A percentile compares a stretch with the other conserved stretches of the same genome.
phyloP scores from a whole-genome alignment of 2,797 vertebrate species.

The Esox masquinongy region DNA sequence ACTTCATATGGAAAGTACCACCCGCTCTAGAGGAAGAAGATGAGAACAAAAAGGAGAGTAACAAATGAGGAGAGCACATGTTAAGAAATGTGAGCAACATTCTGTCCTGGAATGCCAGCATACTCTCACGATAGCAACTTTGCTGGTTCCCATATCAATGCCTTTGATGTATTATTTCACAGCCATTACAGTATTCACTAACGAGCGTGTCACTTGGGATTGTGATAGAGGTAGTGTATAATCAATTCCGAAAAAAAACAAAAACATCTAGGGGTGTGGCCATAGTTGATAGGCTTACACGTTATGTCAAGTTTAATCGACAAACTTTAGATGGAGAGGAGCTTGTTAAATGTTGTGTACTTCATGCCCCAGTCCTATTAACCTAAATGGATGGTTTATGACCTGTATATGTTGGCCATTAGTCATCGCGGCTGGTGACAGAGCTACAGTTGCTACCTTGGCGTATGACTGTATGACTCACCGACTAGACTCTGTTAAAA shows the following conservation, averaged over 20 bases:
- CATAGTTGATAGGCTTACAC: not conserved
- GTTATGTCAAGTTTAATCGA: not conserved
- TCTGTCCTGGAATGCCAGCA: not conserved
- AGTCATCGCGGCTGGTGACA: not conserved
- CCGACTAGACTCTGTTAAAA: not conserved
- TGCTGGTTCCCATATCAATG: not conserved
- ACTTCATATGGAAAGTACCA: constrained; percentile 37
- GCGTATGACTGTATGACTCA: not conserved
- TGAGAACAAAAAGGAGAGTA: not conserved
- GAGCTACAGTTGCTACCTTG: not conserved
- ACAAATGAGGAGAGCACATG: constrained; percentile 1
- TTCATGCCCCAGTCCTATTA: not conserved
- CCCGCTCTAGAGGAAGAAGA: not conserved
- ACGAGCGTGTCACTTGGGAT: not conserved
- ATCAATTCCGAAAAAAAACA: not conserved
- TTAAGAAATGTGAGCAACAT: not conserved
- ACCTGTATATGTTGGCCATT: not conserved
- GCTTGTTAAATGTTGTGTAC: not conserved
- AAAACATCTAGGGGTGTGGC: not conserved
- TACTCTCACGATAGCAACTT: not conserved
- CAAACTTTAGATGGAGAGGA: not conserved
- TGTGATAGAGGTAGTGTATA: not conserved
- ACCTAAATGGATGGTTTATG: not conserved
- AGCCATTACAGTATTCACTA: not conserved
- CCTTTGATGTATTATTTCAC: not conserved